A percentile compares a stretch with the other conserved stretches of the same genome.
Conservation (phyloP, 2,888 invertebrate genomes). For the Archips crataeganus region DNA sequence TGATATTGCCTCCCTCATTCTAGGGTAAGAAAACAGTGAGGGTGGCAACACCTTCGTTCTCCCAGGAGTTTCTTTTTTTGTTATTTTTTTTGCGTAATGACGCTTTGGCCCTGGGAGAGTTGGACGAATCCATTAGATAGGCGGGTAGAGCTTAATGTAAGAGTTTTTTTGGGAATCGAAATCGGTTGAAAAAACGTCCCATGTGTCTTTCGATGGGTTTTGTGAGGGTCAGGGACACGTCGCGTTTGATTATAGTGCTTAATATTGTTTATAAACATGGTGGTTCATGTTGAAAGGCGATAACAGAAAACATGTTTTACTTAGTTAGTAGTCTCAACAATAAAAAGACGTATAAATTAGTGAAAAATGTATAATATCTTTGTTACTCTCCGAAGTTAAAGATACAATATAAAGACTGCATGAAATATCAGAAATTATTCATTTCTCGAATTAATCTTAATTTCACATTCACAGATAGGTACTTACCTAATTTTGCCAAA, state of each 20-base stretch:
- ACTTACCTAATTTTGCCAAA: no score
- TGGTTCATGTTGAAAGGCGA: slow-evolving; percentile 33
- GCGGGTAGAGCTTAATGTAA: slow-evolving; percentile 82
- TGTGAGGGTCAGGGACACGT: slow-evolving; percentile 50
- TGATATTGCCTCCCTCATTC: slow-evolving; percentile 86
- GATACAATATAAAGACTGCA: no score
- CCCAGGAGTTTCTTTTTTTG: slow-evolving; percentile 76
- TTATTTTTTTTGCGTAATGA: slow-evolving; percentile 81
- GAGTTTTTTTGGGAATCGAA: slow-evolving; percentile 73
- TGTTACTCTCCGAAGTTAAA: no score
- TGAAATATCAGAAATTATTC: no score
- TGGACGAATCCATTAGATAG: slow-evolving; percentile 84
- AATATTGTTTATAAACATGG: slow-evolving; percentile 12
- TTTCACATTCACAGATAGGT: no score
- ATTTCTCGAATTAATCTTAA: no score
- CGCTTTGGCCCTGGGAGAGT: slow-evolving; percentile 81
- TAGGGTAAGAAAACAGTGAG: slow-evolving; percentile 80
- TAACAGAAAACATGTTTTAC: neutral
- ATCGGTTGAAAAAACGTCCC: slow-evolving; percentile 68
- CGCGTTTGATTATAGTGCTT: neutral
- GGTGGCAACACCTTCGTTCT: slow-evolving; percentile 81
- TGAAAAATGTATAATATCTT: no score
- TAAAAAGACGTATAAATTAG: no score
- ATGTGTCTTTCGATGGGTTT: slow-evolving; percentile 71
- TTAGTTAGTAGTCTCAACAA: no score